A percentile compares a stretch with the other conserved stretches of the same genome.
Evolutionary conservation across 2,888 invertebrate species (phyloP).

Genomic region (Chrysolina haemoptera): DNA sequence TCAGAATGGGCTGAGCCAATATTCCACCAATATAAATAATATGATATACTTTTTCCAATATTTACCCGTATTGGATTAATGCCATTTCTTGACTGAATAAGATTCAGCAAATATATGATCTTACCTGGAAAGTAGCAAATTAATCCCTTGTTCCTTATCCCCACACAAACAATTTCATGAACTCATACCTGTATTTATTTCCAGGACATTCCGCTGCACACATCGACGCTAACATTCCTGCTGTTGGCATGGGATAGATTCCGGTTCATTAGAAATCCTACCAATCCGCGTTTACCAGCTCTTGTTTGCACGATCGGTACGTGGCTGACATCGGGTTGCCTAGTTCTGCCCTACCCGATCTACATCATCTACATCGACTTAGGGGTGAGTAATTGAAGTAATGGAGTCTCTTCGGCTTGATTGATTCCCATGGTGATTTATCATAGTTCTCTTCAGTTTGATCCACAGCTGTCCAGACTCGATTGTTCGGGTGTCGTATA

Average conservation of each 20-base stretch:
- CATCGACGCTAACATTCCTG: conserved; percentile 79
- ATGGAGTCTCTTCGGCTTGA: conserved; percentile 6
- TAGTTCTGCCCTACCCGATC: conserved; percentile 81
- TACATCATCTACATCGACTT: conserved; percentile 82
- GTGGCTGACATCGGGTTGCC: conserved; percentile 81
- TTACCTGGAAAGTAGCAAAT: too few relatives aligned
- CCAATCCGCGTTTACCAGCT: conserved; percentile 77
- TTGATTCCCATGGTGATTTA: conserved; percentile 1
- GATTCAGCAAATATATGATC: too few relatives aligned
- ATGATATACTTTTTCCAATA: too few relatives aligned
- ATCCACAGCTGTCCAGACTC: background rate
- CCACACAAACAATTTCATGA: background rate
- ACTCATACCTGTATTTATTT: background rate
- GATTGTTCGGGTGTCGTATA: background rate
- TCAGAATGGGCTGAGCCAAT: too few relatives aligned
- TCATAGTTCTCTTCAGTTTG: background rate
- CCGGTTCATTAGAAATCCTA: conserved; percentile 77
- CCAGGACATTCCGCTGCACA: conserved; percentile 80
- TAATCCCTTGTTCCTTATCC: background rate
- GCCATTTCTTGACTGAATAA: too few relatives aligned
- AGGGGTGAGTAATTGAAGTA: conserved; percentile 71
- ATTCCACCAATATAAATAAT: too few relatives aligned
- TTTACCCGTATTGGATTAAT: too few relatives aligned
- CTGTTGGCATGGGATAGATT: conserved; percentile 80
- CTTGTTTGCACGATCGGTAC: conserved; percentile 79